Evolutionary conservation across 2,888 invertebrate genomes (phyloP).

Genomic region (Plusia festucae): DNA sequence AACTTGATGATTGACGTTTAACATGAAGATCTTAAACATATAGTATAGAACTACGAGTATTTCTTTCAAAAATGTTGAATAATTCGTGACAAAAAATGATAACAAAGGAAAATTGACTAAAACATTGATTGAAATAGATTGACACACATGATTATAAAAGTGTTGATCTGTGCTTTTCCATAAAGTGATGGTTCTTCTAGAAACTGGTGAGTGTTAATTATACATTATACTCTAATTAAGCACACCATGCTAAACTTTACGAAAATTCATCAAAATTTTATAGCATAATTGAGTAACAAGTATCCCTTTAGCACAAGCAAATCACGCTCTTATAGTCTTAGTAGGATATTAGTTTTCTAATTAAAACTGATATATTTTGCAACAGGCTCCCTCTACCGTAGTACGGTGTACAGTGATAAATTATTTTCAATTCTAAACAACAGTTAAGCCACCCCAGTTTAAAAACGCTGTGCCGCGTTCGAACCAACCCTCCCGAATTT

Average conservation of each 20-base stretch:
- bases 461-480: constrained; percentile 27
- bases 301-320: neutral
- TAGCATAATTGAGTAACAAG: neutral
- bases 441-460: constrained; percentile 27
- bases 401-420: constrained; percentile 33
- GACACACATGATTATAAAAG: too few relatives aligned
- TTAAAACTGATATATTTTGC: constrained; percentile 21
- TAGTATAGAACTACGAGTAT: too few relatives aligned
- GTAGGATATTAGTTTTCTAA: constrained; percentile 41
- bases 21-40: too few relatives aligned
- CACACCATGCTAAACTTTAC: constrained; percentile 4
- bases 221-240: constrained; percentile 1
- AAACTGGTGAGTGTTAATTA: neutral
- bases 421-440: constrained; percentile 45
- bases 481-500: constrained; percentile 46
- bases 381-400: constrained; percentile 2
- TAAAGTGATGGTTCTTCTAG: neutral
- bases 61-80: too few relatives aligned
- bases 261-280: constrained; percentile 6
- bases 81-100: neutral
- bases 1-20: too few relatives aligned
- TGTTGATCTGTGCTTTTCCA: neutral
- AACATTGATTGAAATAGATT: too few relatives aligned
- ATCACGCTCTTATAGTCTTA: constrained; percentile 6
- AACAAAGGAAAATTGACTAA: neutral